Percentiles rank a stretch among this genome's conserved stretches.
phyloP scores from a whole-genome alignment of 1,140 invertebrate species.

The Chironomus striatipennis region DNA sequence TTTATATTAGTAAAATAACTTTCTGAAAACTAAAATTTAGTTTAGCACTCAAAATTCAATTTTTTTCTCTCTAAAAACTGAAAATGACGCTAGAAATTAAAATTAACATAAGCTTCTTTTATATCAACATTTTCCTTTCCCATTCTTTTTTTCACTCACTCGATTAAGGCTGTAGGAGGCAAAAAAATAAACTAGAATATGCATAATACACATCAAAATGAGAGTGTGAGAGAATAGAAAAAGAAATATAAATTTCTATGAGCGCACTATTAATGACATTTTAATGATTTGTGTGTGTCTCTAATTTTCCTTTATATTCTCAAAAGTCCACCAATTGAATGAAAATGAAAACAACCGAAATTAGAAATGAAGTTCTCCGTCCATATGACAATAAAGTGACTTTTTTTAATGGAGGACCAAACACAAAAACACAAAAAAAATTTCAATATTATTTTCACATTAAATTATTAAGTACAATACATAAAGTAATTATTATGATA shows the following conservation, averaged over 20 bases:
- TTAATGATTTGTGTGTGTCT: slow-evolving; percentile 21
- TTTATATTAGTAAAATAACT: no score
- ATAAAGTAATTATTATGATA: slow-evolving; percentile 10
- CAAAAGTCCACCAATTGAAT: not conserved
- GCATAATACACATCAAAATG: not conserved
- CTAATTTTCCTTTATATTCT: not conserved
- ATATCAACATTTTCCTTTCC: not conserved
- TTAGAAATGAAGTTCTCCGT: not conserved
- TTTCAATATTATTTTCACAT: slow-evolving; percentile 15
- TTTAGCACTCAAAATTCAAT: no score
- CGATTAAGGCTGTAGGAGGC: no score
- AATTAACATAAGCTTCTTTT: not conserved
- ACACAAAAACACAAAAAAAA: no score
- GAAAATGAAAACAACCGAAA: not conserved
- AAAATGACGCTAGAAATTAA: slow-evolving; percentile 13
- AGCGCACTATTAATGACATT: slow-evolving; percentile 20
- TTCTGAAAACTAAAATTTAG: no score
- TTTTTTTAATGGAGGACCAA: not conserved
- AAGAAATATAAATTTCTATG: not conserved
- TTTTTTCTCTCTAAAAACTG: no score
- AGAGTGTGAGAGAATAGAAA: not conserved
- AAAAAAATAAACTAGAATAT: no score
- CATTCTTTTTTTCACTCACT: no score
- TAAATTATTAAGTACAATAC: not conserved
- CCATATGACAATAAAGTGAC: not conserved